These are phyloP conservation scores for Orthosia gothica DNA, from an alignment of 2,888 invertebrate genomes.

Conservation along the genomic window DNA sequence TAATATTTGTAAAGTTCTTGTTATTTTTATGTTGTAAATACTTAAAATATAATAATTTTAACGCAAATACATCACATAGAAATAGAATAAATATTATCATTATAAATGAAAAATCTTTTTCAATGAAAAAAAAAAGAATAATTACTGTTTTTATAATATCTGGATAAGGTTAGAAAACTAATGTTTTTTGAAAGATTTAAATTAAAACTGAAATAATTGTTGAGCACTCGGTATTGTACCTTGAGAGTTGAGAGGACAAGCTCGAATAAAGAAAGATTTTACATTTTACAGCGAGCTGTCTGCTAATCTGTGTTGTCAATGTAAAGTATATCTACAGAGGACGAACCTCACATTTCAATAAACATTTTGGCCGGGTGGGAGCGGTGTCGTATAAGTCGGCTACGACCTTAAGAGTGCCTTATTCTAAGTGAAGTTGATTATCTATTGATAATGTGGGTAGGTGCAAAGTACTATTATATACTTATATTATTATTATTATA, in stretches of 20 bases:
- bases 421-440: conserved; percentile 24
- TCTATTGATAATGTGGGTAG: conserved; percentile 38
- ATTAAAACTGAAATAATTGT: background rate
- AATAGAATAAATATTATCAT: too few relatives aligned
- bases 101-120: too few relatives aligned
- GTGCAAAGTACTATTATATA: conserved; percentile 49
- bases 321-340: too few relatives aligned
- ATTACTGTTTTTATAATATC: too few relatives aligned
- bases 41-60: conserved; percentile 15
- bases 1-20: conserved; percentile 8
- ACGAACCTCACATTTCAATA: too few relatives aligned
- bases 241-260: background rate
- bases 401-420: background rate
- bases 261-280: conserved; percentile 26
- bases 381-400: too few relatives aligned
- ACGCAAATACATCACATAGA: conserved; percentile 20
- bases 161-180: too few relatives aligned
- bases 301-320: too few relatives aligned
- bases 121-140: too few relatives aligned
- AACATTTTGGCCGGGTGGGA: too few relatives aligned
- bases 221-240: background rate
- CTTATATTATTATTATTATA: conserved; percentile 5
- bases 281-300: too few relatives aligned
- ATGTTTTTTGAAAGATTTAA: background rate
- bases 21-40: conserved; percentile 39